phyloP scores from a whole-genome alignment of 2,888 invertebrate species.

The Barypeithes pellucidus region DNA sequence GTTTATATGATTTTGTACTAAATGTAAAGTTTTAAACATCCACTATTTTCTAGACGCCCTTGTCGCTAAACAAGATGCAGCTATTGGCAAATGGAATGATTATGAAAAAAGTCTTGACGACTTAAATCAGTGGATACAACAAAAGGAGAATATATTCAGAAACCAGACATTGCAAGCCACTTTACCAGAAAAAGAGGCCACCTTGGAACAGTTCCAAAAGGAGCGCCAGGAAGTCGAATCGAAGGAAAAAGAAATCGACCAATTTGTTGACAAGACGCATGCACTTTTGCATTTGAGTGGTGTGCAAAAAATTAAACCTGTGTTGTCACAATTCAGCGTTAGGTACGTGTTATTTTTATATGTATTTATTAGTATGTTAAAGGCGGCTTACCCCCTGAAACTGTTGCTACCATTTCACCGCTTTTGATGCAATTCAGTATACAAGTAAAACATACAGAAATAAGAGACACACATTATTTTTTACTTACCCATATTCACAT shows the following conservation, averaged over 20 bases:
- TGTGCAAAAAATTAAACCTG: conserved; percentile 87
- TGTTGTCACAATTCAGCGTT: conserved; percentile 91
- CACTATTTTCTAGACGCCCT: conserved; percentile 42
- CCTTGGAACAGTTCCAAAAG: conserved; percentile 81
- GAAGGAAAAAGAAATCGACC: conserved; percentile 90
- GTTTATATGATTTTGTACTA: too few species aligned
- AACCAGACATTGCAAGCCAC: conserved; percentile 89
- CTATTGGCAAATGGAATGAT: conserved; percentile 87
- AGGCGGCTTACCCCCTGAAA: too few species aligned
- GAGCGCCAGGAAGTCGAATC: conserved; percentile 83
- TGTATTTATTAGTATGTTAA: too few species aligned
- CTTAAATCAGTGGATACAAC: conserved; percentile 89
- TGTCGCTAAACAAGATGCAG: conserved; percentile 78
- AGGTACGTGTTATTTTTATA: too few species aligned
- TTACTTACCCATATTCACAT: too few species aligned
- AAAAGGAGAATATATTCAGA: conserved; percentile 87
- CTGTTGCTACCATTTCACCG: too few species aligned
- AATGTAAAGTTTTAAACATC: neutral
- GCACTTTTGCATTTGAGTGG: conserved; percentile 87
- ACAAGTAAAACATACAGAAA: too few species aligned
- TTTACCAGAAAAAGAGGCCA: conserved; percentile 85
- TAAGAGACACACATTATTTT: too few species aligned
- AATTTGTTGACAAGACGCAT: conserved; percentile 92
- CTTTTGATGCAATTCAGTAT: too few species aligned
- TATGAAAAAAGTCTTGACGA: conserved; percentile 88